phyloP scores from a whole-genome alignment of 2,113 vertebrate genomes.

The Cynocephalus volans region DNA sequence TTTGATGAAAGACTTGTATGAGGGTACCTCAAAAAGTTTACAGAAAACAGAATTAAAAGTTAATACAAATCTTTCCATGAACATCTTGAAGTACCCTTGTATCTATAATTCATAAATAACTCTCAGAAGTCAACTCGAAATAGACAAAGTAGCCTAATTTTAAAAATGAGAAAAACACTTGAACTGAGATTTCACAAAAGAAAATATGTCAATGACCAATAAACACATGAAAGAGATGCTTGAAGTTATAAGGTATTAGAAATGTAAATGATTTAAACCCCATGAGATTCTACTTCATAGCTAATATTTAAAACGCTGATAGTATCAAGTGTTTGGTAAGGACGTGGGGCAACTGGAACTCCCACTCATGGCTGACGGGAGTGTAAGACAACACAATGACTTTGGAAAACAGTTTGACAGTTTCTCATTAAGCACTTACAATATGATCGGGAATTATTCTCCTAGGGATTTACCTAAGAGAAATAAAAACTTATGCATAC shows the following conservation, averaged over 20 bases:
- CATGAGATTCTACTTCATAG: not conserved
- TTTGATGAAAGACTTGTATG: not conserved
- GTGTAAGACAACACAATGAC: not conserved
- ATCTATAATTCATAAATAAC: not conserved
- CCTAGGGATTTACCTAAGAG: not conserved
- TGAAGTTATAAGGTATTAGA: not conserved
- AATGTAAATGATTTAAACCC: not conserved
- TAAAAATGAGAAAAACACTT: not conserved
- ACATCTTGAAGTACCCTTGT: too few species aligned
- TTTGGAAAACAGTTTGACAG: not conserved
- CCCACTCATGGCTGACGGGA: not conserved
- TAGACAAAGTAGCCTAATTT: not conserved
- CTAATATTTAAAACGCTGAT: not conserved
- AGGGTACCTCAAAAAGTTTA: too few species aligned
- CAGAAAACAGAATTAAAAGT: too few species aligned
- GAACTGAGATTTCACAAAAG: slow-evolving; percentile 19
- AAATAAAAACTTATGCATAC: not conserved
- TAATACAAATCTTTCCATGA: too few species aligned
- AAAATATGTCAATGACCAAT: not conserved
- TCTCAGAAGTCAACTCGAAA: not conserved
- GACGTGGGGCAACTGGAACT: too few species aligned
- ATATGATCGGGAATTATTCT: not conserved
- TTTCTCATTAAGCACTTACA: not conserved
- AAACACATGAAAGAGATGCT: not conserved
- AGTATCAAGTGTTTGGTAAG: not conserved